These are phyloP conservation scores for Ochlodes sylvanus DNA, from an alignment of 2,888 invertebrate genomes.

Conservation along the genomic window DNA sequence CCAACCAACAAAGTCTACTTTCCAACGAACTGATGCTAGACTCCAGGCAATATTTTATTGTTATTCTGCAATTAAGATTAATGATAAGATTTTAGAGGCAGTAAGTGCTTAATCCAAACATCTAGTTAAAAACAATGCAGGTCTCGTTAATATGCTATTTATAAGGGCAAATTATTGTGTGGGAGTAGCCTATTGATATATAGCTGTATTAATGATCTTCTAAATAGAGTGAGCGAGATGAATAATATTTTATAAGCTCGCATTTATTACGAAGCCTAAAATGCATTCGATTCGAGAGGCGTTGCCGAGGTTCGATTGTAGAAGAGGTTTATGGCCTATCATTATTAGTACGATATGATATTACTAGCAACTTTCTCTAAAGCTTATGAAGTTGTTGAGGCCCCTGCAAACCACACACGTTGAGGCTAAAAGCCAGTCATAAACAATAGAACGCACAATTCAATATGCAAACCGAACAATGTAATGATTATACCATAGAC, in stretches of 20 bases:
- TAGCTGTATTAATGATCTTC: conserved; percentile 33
- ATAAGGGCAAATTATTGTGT: conserved; percentile 70
- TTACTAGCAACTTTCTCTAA: conserved; percentile 39
- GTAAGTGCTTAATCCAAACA: conserved; percentile 84
- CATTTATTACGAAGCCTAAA: conserved; percentile 26
- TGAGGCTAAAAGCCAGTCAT: conserved; percentile 56
- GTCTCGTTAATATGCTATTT: conserved; percentile 69
- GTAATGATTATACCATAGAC: conserved; percentile 78
- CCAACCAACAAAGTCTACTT: conserved; percentile 56
- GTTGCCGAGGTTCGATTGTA: conserved; percentile 27
- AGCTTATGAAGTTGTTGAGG: conserved; percentile 38
- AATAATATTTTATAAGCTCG: conserved; percentile 21
- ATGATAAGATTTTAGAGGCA: conserved; percentile 81
- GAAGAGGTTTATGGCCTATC: conserved; percentile 35
- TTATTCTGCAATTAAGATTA: conserved; percentile 84
- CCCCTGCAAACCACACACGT: conserved; percentile 72
- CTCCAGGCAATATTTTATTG: conserved; percentile 80
- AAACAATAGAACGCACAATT: conserved; percentile 83
- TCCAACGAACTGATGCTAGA: conserved; percentile 54
- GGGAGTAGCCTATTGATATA: conserved; percentile 55
- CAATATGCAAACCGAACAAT: conserved; percentile 83
- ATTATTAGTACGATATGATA: conserved; percentile 31
- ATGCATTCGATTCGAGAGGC: conserved; percentile 20
- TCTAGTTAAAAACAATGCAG: conserved; percentile 73
- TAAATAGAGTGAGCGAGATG: conserved; percentile 28